Evolutionary conservation across 1,140 invertebrate genomes (phyloP).

Genomic region (Trichogramma pretiosum): DNA sequence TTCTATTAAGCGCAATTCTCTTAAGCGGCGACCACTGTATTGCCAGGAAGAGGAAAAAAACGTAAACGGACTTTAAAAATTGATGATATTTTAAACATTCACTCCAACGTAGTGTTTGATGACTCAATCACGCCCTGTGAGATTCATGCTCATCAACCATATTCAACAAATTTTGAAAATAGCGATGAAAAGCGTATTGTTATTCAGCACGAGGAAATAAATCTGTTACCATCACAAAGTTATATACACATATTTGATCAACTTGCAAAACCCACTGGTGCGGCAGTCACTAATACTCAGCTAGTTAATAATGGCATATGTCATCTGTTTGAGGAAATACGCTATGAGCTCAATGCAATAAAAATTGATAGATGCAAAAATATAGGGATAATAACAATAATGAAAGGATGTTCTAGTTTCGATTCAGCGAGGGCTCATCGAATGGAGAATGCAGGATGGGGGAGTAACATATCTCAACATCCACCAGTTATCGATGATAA

Average conservation of each 20-base stretch:
- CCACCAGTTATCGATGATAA: slow-evolving; percentile 2
- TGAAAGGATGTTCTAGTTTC: slow-evolving; percentile 34
- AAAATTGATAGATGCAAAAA: slow-evolving; percentile 39
- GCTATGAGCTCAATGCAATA: too few relatives aligned
- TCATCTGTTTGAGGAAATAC: too few relatives aligned
- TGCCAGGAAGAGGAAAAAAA: too few relatives aligned
- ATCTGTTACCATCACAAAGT: too few relatives aligned
- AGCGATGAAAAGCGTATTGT: slow-evolving; percentile 35
- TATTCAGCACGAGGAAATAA: slow-evolving; percentile 35
- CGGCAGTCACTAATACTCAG: neutral
- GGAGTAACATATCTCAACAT: too few relatives aligned
- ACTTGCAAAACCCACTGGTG: slow-evolving; percentile 20
- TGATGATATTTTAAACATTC: neutral
- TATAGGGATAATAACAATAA: slow-evolving; percentile 32
- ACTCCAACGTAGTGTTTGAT: slow-evolving; percentile 16
- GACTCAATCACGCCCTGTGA: slow-evolving; percentile 31
- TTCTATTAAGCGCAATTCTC: too few relatives aligned
- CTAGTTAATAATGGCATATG: too few relatives aligned
- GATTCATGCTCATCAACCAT: too few relatives aligned
- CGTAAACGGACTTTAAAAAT: too few relatives aligned
- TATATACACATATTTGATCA: slow-evolving; percentile 31
- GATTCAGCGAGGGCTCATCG: slow-evolving; percentile 17
- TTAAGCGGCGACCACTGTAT: too few relatives aligned
- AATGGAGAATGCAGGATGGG: slow-evolving; percentile 30
- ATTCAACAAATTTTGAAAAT: slow-evolving; percentile 28